These are phyloP conservation scores for Malurus leucopterus DNA, from an alignment of 2,797 vertebrate genomes.

Conservation along the genomic window DNA sequence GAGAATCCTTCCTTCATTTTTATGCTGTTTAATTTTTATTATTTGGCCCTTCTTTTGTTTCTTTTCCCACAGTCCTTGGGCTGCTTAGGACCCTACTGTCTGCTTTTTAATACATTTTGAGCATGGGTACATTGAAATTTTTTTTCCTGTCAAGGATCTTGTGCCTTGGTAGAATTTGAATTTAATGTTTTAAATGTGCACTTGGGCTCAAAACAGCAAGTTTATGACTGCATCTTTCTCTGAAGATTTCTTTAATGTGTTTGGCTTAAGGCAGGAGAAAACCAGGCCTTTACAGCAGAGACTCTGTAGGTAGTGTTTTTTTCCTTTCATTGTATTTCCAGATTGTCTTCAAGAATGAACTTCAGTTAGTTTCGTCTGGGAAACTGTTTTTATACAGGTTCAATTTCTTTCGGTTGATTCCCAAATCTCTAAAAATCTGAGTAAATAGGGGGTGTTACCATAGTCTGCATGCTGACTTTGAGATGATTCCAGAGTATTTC, in stretches of 20 bases:
- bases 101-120: neutral
- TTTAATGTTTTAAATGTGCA: neutral
- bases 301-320: neutral
- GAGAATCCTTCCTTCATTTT: neutral
- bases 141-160: neutral
- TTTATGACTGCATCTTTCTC: neutral
- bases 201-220: neutral
- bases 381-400: neutral
- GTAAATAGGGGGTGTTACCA: neutral
- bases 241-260: neutral
- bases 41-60: neutral
- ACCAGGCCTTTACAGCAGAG: neutral
- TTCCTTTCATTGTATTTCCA: neutral
- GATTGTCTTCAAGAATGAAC: neutral
- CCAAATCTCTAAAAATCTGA: neutral
- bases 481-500: neutral
- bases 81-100: neutral
- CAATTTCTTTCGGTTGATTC: neutral
- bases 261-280: neutral
- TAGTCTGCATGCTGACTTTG: neutral
- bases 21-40: neutral
- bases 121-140: neutral
- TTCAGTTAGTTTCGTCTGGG: neutral
- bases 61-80: neutral
- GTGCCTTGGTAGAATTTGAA: neutral